Percentiles rank a stretch among this genome's conserved stretches.
phyloP scores from a whole-genome alignment of 2,797 vertebrate species.

The Acrossocheilus fasciatus region DNA sequence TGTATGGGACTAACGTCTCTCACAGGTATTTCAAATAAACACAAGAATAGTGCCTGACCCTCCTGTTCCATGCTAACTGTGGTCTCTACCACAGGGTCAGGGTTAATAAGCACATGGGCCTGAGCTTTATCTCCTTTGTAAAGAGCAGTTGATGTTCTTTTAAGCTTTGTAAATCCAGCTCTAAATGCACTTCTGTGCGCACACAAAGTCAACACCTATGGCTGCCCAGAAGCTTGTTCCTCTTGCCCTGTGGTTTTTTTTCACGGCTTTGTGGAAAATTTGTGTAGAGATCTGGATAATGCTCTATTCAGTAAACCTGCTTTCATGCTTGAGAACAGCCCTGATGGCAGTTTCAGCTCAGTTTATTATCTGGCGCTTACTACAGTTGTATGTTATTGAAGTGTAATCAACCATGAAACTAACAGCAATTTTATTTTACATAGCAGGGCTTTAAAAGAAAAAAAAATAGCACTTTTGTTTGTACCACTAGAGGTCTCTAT shows the following conservation, averaged over 20 bases:
- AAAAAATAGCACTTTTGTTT: not conserved
- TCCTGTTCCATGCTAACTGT: not conserved
- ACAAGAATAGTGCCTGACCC: not conserved
- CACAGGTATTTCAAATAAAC: conserved; percentile 82
- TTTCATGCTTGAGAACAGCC: conserved; percentile 33
- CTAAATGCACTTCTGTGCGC: not conserved
- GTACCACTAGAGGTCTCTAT: conserved; percentile 34
- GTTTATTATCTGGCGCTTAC: conserved; percentile 19
- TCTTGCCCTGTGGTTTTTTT: conserved; percentile 3
- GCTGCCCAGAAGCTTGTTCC: not conserved
- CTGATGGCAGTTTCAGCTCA: conserved; percentile 28
- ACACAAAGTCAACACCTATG: conserved; percentile 7
- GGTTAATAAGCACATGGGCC: not conserved
- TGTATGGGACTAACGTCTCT: conserved; percentile 97
- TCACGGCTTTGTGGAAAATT: not conserved
- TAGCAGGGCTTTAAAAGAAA: not conserved
- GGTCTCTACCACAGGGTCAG: not conserved
- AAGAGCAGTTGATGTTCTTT: conserved; percentile 14
- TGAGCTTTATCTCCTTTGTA: conserved; percentile 20
- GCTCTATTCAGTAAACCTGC: conserved; percentile 14
- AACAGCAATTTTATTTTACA: conserved; percentile 15
- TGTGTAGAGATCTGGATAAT: conserved; percentile 27
- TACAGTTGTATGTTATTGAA: conserved; percentile 26
- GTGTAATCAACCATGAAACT: conserved; percentile 20
- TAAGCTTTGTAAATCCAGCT: conserved; percentile 12